Base-by-base conservation (phyloP, 2,797 vertebrate genomes). In the Bradypodion pumilum region DNA sequence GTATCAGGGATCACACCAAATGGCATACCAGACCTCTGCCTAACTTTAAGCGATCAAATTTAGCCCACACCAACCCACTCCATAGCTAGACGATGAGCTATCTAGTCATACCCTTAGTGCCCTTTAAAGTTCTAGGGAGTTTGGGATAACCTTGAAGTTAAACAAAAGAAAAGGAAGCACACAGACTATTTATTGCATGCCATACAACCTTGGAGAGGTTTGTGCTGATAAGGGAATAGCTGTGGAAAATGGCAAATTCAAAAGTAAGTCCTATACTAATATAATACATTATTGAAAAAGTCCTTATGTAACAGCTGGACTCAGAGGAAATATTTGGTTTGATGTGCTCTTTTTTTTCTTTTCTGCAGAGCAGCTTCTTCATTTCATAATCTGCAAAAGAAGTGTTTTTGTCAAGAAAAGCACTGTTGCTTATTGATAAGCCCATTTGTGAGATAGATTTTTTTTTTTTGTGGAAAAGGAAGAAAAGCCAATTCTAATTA, bases 201-300 rank as follows among this genome's bases (percentile, higher is more conserved):
- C 82, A 62, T 52, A 63, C 42, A 86, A 66, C 27, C 0, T 0
- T 81, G 73, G 87, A 91, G 72, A 76, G n/a, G 90, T 89, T 85
- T 79, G 82, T 74, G 42, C 60, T 88, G 89, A 86, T 92, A 91
- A 93, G 78, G 81, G 86, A 94, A 89, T 89, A 89, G 84, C 83
- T 87, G 79, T 92, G 82, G 83, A 91, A 89, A 60, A 88, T 2
- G 62, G 69, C 32, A 91, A 89, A 88, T 89, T 81, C 56, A 90
- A 89, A 74, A 91, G 90, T 82, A 88, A 74, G 49, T 85, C 85
- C 89, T 78, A 29, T 65, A 81, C 79, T 52, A 81, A 78, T 32
- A 77, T 52, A 63, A 81, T 86, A 79, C 4, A 78, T 77, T 35
- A 85, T 92, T 93, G 90, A 85, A 91, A 84, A 90, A 62, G 32